Evolutionary conservation across 1,140 invertebrate species (phyloP).

Genomic region (Listronotus bonariensis): DNA sequence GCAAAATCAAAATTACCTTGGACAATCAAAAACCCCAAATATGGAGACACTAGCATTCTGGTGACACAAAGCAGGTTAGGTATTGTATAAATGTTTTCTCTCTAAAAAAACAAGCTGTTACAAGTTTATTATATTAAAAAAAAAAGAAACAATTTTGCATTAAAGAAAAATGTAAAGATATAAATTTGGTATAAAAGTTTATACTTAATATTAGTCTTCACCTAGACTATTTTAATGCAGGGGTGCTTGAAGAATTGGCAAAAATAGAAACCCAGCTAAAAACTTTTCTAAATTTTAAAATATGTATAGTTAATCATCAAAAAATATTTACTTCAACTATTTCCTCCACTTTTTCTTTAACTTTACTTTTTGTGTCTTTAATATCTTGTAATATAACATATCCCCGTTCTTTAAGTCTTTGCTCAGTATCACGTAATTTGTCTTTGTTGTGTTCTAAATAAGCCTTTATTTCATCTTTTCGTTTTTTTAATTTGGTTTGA

Average conservation of each 20-base stretch:
- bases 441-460: constrained; percentile 63
- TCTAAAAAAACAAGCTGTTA: constrained; percentile 60
- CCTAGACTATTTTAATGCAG: not conserved
- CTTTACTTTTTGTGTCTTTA: constrained; percentile 65
- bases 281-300: too few relatives aligned
- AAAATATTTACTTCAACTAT: constrained; percentile 64
- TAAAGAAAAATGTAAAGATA: not conserved
- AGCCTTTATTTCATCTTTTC: constrained; percentile 47
- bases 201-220: not conserved
- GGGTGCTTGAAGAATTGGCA: too few relatives aligned
- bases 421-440: constrained; percentile 62
- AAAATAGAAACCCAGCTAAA: too few relatives aligned
- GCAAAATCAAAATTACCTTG: constrained; percentile 76
- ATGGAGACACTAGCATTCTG: constrained; percentile 83
- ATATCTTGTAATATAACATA: constrained; percentile 68
- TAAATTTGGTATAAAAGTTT: too few relatives aligned
- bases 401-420: constrained; percentile 61
- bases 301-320: too few relatives aligned
- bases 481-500: constrained; percentile 25
- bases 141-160: not conserved
- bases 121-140: constrained; percentile 10
- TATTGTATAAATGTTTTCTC: constrained; percentile 91
- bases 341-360: constrained; percentile 67
- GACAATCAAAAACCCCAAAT: constrained; percentile 79
- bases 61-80: constrained; percentile 88